Conservation (phyloP, 1,140 invertebrate genomes). For the Drosophila nebulosa region DNA sequence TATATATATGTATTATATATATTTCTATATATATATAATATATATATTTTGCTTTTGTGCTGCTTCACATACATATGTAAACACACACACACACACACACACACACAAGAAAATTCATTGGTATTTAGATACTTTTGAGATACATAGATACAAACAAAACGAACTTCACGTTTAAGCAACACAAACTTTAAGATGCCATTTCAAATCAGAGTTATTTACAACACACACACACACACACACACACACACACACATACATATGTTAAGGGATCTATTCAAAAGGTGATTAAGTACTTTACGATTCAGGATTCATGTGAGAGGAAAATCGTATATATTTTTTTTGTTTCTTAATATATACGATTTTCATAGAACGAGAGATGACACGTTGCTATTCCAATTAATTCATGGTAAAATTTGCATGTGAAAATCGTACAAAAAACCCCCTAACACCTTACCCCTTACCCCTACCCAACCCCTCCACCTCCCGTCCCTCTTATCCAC, state of each 20-base stretch:
- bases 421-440: constrained; percentile 53
- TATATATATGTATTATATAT: background rate
- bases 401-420: constrained; percentile 17
- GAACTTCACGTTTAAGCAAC: background rate
- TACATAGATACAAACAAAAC: background rate
- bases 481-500: too few species aligned
- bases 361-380: background rate
- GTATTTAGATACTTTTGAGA: background rate
- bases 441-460: background rate
- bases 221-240: background rate
- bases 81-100: background rate
- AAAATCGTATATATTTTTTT: constrained; percentile 42
- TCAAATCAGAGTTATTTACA: constrained; percentile 37
- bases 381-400: constrained; percentile 7
- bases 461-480: too few species aligned
- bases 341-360: constrained; percentile 35
- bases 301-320: background rate
- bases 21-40: background rate
- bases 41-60: background rate
- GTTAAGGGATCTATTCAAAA: background rate
- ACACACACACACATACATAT: background rate
- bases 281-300: constrained; percentile 47
- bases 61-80: background rate
- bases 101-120: background rate
- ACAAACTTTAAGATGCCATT: constrained; percentile 27